phyloP scores from a whole-genome alignment of 2,888 invertebrate genomes.

The Molanna angustata region DNA sequence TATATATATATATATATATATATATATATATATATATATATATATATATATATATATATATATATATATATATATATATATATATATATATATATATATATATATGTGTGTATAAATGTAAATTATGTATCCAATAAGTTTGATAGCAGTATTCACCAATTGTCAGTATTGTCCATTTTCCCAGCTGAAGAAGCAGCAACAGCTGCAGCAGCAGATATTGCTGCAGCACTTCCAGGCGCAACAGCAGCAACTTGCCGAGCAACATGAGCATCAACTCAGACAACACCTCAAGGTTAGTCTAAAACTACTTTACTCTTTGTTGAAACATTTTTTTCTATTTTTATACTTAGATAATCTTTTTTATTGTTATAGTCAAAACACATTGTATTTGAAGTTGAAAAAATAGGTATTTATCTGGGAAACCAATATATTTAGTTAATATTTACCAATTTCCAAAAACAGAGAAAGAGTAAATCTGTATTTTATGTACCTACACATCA shows the following conservation, averaged over 20 bases:
- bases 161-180: constrained; percentile 39
- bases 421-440: too few species aligned
- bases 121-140: neutral
- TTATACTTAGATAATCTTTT: too few species aligned
- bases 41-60: neutral
- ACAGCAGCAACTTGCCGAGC: constrained; percentile 84
- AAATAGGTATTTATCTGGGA: too few species aligned
- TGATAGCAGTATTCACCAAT: constrained; percentile 29
- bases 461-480: too few species aligned
- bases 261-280: constrained; percentile 86
- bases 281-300: constrained; percentile 81
- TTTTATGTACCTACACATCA: too few species aligned
- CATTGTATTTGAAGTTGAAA: too few species aligned
- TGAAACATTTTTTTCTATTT: too few species aligned
- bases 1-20: neutral
- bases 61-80: neutral
- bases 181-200: constrained; percentile 92
- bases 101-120: neutral
- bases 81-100: neutral
- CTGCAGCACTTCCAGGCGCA: constrained; percentile 90
- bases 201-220: constrained; percentile 87
- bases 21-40: neutral
- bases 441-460: too few species aligned
- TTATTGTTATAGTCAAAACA: too few species aligned
- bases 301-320: too few species aligned